Percentiles rank a stretch among this genome's conserved stretches.
phyloP scores from a whole-genome alignment of 1,140 invertebrate genomes.

The Neotoxoptera formosana region DNA sequence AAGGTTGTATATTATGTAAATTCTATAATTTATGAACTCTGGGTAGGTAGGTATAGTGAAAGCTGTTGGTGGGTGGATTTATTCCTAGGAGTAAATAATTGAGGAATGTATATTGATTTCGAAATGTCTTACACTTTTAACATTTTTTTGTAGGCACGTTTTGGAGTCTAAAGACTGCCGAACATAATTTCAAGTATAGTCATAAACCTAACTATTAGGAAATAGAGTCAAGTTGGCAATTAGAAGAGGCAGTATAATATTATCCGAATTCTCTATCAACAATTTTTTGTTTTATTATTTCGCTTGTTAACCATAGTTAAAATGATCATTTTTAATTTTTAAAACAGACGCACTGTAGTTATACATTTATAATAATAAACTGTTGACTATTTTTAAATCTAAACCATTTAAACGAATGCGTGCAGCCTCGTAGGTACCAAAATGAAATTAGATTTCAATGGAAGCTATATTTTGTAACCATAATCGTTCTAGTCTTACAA shows the following conservation, averaged over 20 bases:
- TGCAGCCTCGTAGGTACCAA: background rate
- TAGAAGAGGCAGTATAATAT: background rate
- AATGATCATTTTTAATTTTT: background rate
- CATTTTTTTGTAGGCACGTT: background rate
- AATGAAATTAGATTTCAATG: constrained; percentile 4
- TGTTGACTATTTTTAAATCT: background rate
- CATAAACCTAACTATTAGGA: background rate
- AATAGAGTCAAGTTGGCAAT: background rate
- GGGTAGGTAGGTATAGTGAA: background rate
- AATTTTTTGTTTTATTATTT: background rate
- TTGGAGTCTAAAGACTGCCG: background rate
- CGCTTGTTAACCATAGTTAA: background rate
- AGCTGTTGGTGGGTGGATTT: background rate
- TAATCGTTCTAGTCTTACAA: background rate
- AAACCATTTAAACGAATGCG: background rate
- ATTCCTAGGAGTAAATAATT: background rate
- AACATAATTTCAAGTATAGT: background rate
- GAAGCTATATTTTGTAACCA: background rate
- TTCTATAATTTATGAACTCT: background rate
- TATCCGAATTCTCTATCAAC: background rate
- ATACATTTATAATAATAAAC: background rate
- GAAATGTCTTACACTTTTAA: background rate
- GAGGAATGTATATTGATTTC: background rate
- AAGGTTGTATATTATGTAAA: background rate
- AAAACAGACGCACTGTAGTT: background rate